Percentiles rank a stretch among this genome's conserved stretches.
These are phyloP conservation scores for Clarias macrocephalus DNA, from an alignment of 2,113 vertebrate species.

Conservation along the genomic window DNA sequence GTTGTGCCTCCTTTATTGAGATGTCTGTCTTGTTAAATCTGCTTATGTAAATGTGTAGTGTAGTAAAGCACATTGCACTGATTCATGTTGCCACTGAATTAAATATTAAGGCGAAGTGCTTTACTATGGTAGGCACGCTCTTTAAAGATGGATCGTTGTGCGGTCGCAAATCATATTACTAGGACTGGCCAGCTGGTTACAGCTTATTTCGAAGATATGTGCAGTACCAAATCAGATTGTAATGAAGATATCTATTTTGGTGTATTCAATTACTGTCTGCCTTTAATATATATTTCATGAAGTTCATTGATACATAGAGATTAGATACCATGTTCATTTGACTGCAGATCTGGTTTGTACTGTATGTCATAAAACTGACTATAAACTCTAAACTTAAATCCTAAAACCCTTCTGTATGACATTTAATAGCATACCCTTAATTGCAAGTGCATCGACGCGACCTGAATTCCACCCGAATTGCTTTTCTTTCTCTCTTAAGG, in stretches of 20 bases:
- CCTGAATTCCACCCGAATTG: background rate
- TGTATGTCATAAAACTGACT: background rate
- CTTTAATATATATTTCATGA: background rate
- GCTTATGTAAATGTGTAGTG: too few species aligned
- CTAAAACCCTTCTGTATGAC: background rate
- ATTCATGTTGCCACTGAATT: background rate
- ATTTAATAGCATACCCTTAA: background rate
- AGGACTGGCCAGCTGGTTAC: background rate
- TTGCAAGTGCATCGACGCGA: background rate
- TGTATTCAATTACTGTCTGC: background rate
- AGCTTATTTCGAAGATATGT: background rate
- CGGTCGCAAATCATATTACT: background rate
- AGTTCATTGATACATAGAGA: background rate
- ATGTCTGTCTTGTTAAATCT: background rate
- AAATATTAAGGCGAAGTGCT: background rate
- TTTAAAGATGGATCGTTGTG: too few species aligned
- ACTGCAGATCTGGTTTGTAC: background rate
- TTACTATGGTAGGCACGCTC: too few species aligned
- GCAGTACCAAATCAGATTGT: background rate
- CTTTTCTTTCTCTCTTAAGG: constrained; percentile 51
- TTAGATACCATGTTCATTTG: background rate
- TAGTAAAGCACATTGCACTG: too few species aligned
- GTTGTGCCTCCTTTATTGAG: background rate
- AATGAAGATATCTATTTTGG: background rate
- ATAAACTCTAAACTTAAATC: background rate